Conservation (phyloP, 2,113 vertebrate species). For the Carassius auratus region DNA sequence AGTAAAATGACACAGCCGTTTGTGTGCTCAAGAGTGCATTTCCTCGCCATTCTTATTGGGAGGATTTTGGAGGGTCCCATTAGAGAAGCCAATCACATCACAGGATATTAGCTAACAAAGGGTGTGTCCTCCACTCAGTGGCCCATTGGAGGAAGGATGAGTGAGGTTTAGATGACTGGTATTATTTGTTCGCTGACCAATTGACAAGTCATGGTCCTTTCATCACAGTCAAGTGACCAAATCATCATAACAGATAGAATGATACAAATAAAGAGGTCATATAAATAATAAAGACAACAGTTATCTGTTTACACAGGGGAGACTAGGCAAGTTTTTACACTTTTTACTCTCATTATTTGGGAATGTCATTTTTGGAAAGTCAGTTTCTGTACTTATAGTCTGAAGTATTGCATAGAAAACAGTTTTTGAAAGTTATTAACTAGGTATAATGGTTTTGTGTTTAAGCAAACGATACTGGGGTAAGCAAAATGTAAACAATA, state of each 20-base stretch:
- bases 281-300: constrained; percentile 28
- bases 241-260: constrained; percentile 30
- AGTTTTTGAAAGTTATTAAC: background rate
- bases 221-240: constrained; percentile 53
- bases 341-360: background rate
- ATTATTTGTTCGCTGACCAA: constrained; percentile 46
- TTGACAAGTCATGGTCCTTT: constrained; percentile 41
- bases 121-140: constrained; percentile 52
- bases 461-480: background rate
- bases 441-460: background rate
- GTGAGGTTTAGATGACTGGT: constrained; percentile 7
- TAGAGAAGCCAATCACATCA: constrained; percentile 58
- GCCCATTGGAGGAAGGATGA: constrained; percentile 59
- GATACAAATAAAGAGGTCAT: background rate
- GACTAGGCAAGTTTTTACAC: background rate
- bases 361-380: background rate
- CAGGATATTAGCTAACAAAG: constrained; percentile 31
- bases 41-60: constrained; percentile 4
- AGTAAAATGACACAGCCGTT: constrained; percentile 63
- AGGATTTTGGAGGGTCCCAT: background rate
- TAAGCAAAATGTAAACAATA: background rate
- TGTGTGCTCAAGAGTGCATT: constrained; percentile 40
- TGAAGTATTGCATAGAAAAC: background rate
- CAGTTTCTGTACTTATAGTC: background rate
- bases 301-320: background rate